These are phyloP conservation scores for Iphiclides podalirius DNA, from an alignment of 2,888 invertebrate species.

Conservation along the genomic window DNA sequence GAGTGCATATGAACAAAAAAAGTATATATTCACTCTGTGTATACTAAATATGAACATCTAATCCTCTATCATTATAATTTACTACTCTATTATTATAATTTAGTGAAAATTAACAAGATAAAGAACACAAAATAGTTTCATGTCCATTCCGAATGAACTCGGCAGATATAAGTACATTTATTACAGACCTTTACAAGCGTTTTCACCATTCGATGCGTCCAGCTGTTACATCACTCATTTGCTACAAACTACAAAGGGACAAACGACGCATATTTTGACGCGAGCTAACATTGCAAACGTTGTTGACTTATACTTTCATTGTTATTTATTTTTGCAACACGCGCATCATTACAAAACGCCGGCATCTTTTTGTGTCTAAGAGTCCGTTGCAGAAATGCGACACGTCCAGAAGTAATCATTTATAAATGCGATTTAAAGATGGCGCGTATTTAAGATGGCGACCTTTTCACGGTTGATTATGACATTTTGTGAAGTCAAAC, in stretches of 20 bases:
- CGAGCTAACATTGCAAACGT: not conserved
- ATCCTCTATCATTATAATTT: too few species aligned
- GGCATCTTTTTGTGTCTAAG: not conserved
- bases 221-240: not conserved
- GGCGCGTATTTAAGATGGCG: constrained; percentile 27
- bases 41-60: too few species aligned
- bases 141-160: too few species aligned
- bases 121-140: too few species aligned
- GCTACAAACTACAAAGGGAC: not conserved
- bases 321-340: constrained; percentile 6
- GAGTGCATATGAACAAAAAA: too few species aligned
- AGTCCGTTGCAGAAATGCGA: constrained; percentile 6
- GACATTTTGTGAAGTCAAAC: constrained; percentile 29
- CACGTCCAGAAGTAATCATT: constrained; percentile 6
- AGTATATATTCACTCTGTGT: too few species aligned
- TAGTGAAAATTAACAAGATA: too few species aligned
- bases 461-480: constrained; percentile 34
- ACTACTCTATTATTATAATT: too few species aligned
- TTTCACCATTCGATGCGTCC: not conserved
- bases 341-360: constrained; percentile 8
- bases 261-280: not conserved
- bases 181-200: not conserved
- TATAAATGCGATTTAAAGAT: constrained; percentile 10
- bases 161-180: not conserved
- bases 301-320: not conserved